Evolutionary conservation across 2,888 invertebrate species (phyloP), one percentile per base, ranked within the genome.

Genomic region (Cotesia congregata): DNA sequence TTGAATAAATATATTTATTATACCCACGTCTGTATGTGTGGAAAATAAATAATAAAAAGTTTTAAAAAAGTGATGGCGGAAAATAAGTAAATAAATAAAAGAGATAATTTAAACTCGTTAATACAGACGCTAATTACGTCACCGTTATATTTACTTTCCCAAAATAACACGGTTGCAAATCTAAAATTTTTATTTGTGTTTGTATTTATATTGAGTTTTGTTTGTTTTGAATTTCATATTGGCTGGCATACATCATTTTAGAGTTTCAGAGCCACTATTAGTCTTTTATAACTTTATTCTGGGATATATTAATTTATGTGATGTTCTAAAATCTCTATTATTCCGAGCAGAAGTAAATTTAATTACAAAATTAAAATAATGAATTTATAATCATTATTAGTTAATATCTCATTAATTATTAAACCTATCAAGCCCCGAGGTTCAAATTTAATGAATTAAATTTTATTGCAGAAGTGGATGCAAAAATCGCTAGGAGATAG

Each of bases 91-190:
- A 50, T 50, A 50, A 50, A 12, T 50, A 50, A 50, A 50, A 50
- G 50, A 50, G 50, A 12, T 50, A 50, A 50, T 50, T 50, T 50
- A 50, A 12, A 12, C 50, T 50, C 50, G 50, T 50, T 12, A 50
- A 50, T 50, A 50, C 50, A 50, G 50, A 50, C 50, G 50, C 50
- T 50, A 68, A 15, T 68, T 68, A 68, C 15, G 17, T 68, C 68
- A 12, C 68, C n/a, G 9, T 30, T 50, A 50, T 50, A 7, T 50
- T 50, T 50, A 50, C 41, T 68, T 38, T 68, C 7, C n/a, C 12
- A 38, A 7, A 71, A 72, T 64, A 1, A 9, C 1, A 67, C n/a
- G 50, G 9, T 40, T 15, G 9, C 59, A 59, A 75, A 75, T 62
- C 64, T 65, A 12, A 12, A 50, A 50, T 50, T 50, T 30, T 50